Evolutionary conservation across 2,113 vertebrate species (phyloP), one percentile per base, ranked within the genome.

Genomic region (Zingel zingel): DNA sequence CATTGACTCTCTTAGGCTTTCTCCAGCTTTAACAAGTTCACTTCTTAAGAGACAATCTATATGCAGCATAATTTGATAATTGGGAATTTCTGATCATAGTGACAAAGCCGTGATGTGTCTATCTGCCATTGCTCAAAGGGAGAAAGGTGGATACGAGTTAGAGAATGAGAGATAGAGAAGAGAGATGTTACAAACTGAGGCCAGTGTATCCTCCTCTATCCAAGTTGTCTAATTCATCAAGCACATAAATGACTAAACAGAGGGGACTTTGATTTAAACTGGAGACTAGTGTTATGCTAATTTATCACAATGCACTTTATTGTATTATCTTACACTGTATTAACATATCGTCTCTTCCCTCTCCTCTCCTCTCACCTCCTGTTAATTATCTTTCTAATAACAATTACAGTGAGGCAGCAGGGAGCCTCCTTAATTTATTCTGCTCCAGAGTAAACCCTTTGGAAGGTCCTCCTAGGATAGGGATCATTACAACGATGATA

Each of bases 311-410:
- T 33, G 64, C 58, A 80, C 45, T 72, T 76, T 68, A 58, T 75
- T 56, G 50, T 59, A 71, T 57, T 43, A 70, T 51, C 45, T 67
- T 57, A 64, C 48, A 47, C 30, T n/a, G 3, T n/a, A 23, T 59
- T 79, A 61, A n/a, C 33, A 33, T 15, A 27, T 8, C 21, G 14
- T 48, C n/a, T 43, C 51, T 33, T 9, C 27, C 9, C 48, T 45
- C 58, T n/a, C 50, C 57, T 45, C 30, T 69, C 51, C 15, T 74
- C 48, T 73, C 63, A 36, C 43, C 39, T 74, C 59, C 72, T 43
- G 69, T 56, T 80, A 66, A 74, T 82, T 79, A 76, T 82, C 47
- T 53, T 69, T 70, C 23, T 74, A 64, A 85, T 85, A 84, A 77
- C 61, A 78, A 64, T 80, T 61, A 79, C 36, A 68, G 63, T 18